These are phyloP conservation scores for Sipha maydis DNA, from an alignment of 2,888 invertebrate genomes.

Conservation along the genomic window DNA sequence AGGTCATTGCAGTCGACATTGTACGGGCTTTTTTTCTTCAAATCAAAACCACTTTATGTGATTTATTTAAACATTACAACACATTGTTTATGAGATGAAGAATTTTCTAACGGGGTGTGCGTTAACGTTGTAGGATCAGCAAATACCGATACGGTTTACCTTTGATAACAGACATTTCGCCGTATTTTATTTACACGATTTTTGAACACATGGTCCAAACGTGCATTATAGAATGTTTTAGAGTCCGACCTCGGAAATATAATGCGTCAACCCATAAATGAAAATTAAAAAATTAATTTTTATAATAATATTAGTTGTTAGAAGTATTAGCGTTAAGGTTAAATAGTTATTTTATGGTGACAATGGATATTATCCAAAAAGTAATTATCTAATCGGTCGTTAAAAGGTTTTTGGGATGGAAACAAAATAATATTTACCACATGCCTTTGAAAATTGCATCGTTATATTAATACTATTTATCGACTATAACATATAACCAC, in stretches of 20 bases:
- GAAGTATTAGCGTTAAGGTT: not conserved
- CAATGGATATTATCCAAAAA: not conserved
- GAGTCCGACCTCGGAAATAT: not conserved
- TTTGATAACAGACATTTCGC: conserved; percentile 8
- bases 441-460: not conserved
- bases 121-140: not conserved
- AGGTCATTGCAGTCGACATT: no score
- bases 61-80: not conserved
- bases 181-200: conserved; percentile 6
- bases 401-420: conserved; percentile 19
- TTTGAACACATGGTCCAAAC: conserved; percentile 1
- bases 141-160: not conserved
- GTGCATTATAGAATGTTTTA: not conserved
- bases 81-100: not conserved
- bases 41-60: not conserved
- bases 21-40: not conserved
- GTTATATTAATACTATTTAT: conserved; percentile 1
- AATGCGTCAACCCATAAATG: not conserved
- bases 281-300: conserved; percentile 36
- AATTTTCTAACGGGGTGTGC: not conserved
- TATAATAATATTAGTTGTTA: not conserved
- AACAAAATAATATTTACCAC: not conserved
- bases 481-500: not conserved
- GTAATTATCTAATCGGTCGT: conserved; percentile 7
- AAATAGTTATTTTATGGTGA: not conserved